These are phyloP conservation scores for Mimas tiliae DNA, from an alignment of 2,888 invertebrate species.

Conservation along the genomic window DNA sequence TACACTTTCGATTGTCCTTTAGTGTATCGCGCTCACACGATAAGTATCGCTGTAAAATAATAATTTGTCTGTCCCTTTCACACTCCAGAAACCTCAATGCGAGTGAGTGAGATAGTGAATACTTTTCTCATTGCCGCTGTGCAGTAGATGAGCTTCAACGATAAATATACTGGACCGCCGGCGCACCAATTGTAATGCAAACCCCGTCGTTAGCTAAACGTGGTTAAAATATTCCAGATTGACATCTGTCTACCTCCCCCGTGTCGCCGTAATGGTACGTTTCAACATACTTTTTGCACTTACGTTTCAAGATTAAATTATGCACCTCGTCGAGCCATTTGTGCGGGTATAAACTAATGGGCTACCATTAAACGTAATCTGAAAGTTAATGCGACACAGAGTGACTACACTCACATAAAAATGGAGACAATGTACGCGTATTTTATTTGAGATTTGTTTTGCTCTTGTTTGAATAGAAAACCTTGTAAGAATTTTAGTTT, in stretches of 20 bases:
- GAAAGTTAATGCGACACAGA: slow-evolving; percentile 13
- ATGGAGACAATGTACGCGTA: not conserved
- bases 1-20: slow-evolving; percentile 31
- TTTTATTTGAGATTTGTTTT: not conserved
- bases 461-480: not conserved
- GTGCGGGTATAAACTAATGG: slow-evolving; percentile 14
- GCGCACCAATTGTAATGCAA: slow-evolving; percentile 34
- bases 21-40: slow-evolving; percentile 28
- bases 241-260: slow-evolving; percentile 31
- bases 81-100: not conserved
- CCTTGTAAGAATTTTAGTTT: not conserved
- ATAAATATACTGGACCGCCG: slow-evolving; percentile 21
- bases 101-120: slow-evolving; percentile 2
- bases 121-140: slow-evolving; percentile 24
- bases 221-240: slow-evolving; percentile 34
- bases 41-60: slow-evolving; percentile 25
- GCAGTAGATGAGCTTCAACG: slow-evolving; percentile 22
- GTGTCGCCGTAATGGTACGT: slow-evolving; percentile 26
- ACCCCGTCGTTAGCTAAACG: slow-evolving; percentile 36
- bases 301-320: slow-evolving; percentile 22
- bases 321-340: slow-evolving; percentile 7
- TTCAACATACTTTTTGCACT: slow-evolving; percentile 22
- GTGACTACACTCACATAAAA: not conserved
- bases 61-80: slow-evolving; percentile 8
- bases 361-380: slow-evolving; percentile 18